Evolutionary conservation across 2,113 vertebrate species (phyloP), one percentile per base, ranked within the genome.

Genomic region (Peromyscus californicus): DNA sequence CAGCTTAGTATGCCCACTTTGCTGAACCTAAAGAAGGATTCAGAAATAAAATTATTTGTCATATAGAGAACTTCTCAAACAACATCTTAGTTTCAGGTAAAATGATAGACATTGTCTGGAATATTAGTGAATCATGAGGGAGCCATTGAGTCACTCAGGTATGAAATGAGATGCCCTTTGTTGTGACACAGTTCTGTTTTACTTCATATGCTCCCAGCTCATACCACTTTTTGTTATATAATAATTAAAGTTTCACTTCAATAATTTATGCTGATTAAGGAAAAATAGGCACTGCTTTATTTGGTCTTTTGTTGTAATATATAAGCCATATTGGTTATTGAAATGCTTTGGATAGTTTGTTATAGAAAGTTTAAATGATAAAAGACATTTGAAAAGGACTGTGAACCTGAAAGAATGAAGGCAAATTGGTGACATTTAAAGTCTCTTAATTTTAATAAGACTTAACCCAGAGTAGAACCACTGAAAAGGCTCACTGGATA

Each of bases 221-320:
- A 57, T 67, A 93, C 94, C 94, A 95, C 65, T 89, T 24, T 63
- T 93, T 42, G 89, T 96, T 5, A 74, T 39, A 74, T 93, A 98
- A 98, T 98, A 94, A 98, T 96, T 97, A 89, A 98, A 96, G 36
- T 45, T 0, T 31, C 21, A 92, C 97, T 98, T 98, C 97, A 98
- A 98, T 97, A 98, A 97, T 98, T 98, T 90, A 94, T 93, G 94
- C 54, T 97, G 80, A 97, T 94, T 31, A 39, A 97, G 26, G 95
- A 90, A 97, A 98, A 94, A 12, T n/a, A 98, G 95, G 96, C 90
- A 97, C 96, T 98, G 76, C 22, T 97, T 69, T 72, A 97, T 96
- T 97, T 97, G 70, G 33, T 45, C 17, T 96, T 76, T 93, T 96
- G 80, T 97, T 97, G 92, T 88, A 79, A 72, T 96, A 97, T 97